phyloP scores from a whole-genome alignment of 2,797 vertebrate species.

The Podarcis siculus region DNA sequence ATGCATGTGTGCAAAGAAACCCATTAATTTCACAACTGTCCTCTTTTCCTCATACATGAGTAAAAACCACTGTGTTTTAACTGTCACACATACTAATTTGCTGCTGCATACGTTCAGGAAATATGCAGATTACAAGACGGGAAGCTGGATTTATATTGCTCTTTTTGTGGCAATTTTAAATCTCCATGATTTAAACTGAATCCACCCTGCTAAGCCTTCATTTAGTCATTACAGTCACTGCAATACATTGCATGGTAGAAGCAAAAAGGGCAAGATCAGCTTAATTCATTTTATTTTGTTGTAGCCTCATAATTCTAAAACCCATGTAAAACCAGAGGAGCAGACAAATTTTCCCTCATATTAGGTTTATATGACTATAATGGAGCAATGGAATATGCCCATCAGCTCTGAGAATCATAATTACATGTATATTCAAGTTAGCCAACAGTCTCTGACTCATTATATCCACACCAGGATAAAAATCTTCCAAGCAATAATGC shows the following conservation, averaged over 20 bases:
- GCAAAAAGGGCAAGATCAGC: neutral
- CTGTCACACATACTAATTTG: neutral
- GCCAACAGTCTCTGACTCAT: neutral
- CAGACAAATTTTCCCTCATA: neutral
- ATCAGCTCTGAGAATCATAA: constrained; percentile 2
- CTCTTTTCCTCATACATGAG: neutral
- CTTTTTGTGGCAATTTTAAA: neutral
- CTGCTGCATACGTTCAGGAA: neutral
- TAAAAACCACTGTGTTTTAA: neutral
- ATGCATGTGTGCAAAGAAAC: neutral
- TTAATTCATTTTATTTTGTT: neutral
- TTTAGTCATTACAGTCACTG: neutral
- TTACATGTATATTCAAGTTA: neutral
- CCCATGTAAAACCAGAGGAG: neutral
- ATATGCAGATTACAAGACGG: neutral
- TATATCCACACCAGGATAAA: neutral
- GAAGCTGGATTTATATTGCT: neutral
- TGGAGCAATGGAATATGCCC: neutral
- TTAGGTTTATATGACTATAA: neutral
- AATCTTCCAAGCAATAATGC: neutral
- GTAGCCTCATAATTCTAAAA: neutral
- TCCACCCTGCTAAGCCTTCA: neutral
- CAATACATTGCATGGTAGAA: neutral
- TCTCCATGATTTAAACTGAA: constrained; percentile 9
- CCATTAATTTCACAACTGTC: neutral